Evolutionary conservation across 2,888 invertebrate species (phyloP), one percentile per base, ranked within the genome.

Genomic region (Stratiomys singularior): DNA sequence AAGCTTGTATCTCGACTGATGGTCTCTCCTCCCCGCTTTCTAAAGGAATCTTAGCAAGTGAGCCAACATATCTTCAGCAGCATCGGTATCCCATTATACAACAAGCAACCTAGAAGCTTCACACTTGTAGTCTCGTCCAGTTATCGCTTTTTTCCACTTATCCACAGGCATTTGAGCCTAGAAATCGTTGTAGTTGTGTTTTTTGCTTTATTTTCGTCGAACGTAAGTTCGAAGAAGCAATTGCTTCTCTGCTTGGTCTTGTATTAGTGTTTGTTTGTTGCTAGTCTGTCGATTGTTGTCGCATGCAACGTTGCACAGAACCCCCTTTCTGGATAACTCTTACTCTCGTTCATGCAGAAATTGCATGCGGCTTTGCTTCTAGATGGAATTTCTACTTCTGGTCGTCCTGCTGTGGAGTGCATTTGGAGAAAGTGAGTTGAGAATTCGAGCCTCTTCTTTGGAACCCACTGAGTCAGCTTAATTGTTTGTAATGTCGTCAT

Each of bases 271-370:
- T 18, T 9, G 37, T 18, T 21, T 28, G 28, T 18, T 27, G 44
- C 15, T 37, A 18, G 30, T 67, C 18, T 52, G 15, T 52, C 15
- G 52, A 27, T 9, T 44, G 37, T 27, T 67, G 69, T 4, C 69
- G 25, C 23, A 2, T 18, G 5, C 44, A 52, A 71, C 37, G 15
- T 52, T 18, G 5, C 13, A 27, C 58, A 44, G 63, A 60, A 60
- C 28, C 44, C 23, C 76, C 25, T 64, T 76, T 76, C 64, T 44
- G 63, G 76, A 47, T 76, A 28, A 64, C 64, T 76, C 47, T 76
- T 76, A 76, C 64, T 76, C 76, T 76, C 76, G 74, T 74, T 74
- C 27, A 30, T 74, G 23, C 44, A 25, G 21, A 60, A 58, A 58
- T 60, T 13, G 44, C 23, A 74, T 74, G 74, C 74, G 37, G 67